These are phyloP conservation scores for Oenanthe oenanthe DNA, from an alignment of 2,113 vertebrate species.

Conservation along the genomic window DNA sequence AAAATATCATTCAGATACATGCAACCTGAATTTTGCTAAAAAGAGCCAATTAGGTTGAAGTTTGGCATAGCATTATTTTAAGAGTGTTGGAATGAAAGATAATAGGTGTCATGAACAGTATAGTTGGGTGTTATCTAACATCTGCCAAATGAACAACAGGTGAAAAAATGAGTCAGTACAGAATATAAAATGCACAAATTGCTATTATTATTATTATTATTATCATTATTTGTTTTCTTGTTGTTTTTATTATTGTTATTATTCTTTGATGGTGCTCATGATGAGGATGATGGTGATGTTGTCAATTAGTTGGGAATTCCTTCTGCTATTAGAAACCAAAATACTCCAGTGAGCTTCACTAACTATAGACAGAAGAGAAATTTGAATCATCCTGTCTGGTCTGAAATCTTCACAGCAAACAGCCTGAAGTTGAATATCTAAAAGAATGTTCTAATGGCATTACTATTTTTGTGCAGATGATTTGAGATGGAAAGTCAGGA, in stretches of 20 bases:
- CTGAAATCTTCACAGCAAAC: not conserved
- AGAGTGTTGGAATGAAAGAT: not conserved
- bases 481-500: not conserved
- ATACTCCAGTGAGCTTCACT: not conserved
- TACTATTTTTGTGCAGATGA: not conserved
- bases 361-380: not conserved
- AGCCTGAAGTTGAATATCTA: not conserved
- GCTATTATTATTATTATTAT: not conserved
- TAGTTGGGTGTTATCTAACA: not conserved
- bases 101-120: not conserved
- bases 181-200: not conserved
- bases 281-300: rapidly evolving
- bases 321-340: not conserved
- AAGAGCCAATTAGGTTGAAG: not conserved
- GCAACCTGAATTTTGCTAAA: not conserved
- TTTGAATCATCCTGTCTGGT: not conserved
- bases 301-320: not conserved
- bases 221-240: not conserved
- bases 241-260: not conserved
- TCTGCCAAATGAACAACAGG: not conserved
- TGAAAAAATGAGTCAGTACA: not conserved
- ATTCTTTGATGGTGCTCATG: not conserved
- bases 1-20: not conserved
- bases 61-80: not conserved
- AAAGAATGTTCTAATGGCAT: not conserved